These are phyloP conservation scores for Pandion haliaetus DNA, from an alignment of 2,113 vertebrate genomes.

Conservation along the genomic window DNA sequence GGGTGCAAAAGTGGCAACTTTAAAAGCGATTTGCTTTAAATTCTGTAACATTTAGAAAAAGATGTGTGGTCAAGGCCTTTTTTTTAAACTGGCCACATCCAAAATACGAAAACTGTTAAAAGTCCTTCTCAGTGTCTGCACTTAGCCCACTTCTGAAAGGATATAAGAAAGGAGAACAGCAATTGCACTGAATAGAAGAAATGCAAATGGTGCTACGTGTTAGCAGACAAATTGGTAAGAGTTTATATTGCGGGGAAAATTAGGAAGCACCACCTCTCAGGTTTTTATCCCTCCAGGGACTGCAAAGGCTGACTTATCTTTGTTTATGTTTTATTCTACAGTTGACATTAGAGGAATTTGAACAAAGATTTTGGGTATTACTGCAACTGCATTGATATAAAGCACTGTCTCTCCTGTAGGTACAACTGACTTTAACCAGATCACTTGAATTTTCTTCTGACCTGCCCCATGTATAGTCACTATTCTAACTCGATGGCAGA, in stretches of 20 bases:
- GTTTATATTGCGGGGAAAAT: not conserved
- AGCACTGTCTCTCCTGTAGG: not conserved
- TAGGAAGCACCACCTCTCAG: not conserved
- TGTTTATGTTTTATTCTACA: not conserved
- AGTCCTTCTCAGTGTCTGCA: not conserved
- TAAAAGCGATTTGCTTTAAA: not conserved
- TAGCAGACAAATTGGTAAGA: not conserved
- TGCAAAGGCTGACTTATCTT: not conserved
- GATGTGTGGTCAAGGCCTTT: not conserved
- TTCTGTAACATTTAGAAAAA: not conserved
- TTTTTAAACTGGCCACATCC: not conserved
- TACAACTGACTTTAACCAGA: not conserved
- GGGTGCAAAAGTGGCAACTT: not conserved
- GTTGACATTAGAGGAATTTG: not conserved
- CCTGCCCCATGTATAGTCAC: not conserved
- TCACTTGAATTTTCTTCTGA: not conserved
- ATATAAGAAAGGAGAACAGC: not conserved
- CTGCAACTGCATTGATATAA: not conserved
- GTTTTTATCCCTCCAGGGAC: not conserved
- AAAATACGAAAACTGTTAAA: not conserved
- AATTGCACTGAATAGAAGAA: not conserved
- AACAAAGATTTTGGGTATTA: not conserved
- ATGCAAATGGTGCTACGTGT: not conserved
- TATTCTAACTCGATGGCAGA: not conserved
- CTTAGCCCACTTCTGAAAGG: not conserved